Conservation (phyloP, 2,797 vertebrate species). For the Clarias platycephalus region DNA sequence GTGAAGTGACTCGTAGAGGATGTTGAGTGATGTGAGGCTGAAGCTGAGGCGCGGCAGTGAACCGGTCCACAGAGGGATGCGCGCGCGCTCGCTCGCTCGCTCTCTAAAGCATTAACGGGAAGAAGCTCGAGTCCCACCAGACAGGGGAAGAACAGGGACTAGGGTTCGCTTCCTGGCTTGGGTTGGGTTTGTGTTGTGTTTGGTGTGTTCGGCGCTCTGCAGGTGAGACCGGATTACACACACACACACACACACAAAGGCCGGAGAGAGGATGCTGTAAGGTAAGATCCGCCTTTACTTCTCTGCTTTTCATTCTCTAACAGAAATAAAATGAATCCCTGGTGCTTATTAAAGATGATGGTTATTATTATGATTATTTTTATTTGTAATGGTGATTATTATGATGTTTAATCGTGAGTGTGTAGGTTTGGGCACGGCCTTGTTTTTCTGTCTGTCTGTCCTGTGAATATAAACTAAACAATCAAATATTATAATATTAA, state of each 20-base stretch:
- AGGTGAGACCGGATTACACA: constrained; percentile 55
- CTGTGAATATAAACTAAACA: neutral
- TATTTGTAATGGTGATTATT: neutral
- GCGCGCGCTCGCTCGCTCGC: constrained; percentile 9
- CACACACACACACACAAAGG: constrained; percentile 50
- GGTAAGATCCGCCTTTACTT: constrained; percentile 61
- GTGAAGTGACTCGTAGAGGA: constrained; percentile 8
- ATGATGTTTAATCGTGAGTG: neutral
- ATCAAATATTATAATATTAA: too few relatives aligned
- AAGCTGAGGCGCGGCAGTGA: constrained; percentile 77
- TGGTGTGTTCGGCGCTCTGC: constrained; percentile 19
- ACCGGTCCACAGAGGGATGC: constrained; percentile 66
- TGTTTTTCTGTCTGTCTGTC: neutral
- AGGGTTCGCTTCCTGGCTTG: neutral
- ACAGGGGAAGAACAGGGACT: neutral
- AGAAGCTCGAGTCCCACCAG: neutral
- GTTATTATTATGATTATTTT: too few relatives aligned
- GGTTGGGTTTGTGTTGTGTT: neutral
- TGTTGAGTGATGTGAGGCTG: constrained; percentile 15
- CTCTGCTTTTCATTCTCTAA: neutral
- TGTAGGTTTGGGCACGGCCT: constrained; percentile 12
- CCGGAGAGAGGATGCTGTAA: constrained; percentile 67
- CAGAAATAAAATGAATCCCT: too few relatives aligned
- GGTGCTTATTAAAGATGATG: neutral
- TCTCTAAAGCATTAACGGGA: constrained; percentile 4